Conservation (phyloP, 2,888 invertebrate genomes). For the Tipula helvola region DNA sequence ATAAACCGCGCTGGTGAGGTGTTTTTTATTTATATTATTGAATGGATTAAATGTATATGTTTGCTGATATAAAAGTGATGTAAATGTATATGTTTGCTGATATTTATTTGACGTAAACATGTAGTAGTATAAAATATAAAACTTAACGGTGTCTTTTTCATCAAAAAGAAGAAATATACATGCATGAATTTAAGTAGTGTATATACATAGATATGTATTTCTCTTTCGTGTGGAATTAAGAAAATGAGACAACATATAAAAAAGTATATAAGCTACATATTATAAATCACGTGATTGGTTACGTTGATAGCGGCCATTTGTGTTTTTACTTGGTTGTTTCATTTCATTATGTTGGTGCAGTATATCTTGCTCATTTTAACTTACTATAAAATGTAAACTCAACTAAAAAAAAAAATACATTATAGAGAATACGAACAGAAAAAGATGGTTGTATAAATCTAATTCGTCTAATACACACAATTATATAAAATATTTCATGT, state of each 20-base stretch:
- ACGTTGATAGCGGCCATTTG: neutral
- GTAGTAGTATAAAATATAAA: neutral
- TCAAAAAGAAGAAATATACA: neutral
- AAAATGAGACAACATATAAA: neutral
- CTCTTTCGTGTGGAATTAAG: neutral
- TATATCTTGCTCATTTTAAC: neutral
- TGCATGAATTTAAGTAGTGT: no score
- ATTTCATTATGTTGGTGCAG: neutral
- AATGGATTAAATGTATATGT: neutral
- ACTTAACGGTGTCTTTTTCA: neutral
- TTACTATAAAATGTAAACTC: neutral
- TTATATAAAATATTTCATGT: neutral
- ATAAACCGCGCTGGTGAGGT: neutral
- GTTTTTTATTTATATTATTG: neutral
- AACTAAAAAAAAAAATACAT: no score
- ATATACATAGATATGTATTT: neutral
- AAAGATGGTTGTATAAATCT: neutral
- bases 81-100: neutral
- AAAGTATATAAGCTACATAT: neutral
- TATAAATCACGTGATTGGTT: slow-evolving; percentile 7
- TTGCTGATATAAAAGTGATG: neutral
- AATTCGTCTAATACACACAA: neutral
- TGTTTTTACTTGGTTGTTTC: neutral
- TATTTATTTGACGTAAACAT: neutral
- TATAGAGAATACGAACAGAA: neutral